Base-by-base conservation (phyloP, 2,113 vertebrate species). In the Enhydra lutris region DNA sequence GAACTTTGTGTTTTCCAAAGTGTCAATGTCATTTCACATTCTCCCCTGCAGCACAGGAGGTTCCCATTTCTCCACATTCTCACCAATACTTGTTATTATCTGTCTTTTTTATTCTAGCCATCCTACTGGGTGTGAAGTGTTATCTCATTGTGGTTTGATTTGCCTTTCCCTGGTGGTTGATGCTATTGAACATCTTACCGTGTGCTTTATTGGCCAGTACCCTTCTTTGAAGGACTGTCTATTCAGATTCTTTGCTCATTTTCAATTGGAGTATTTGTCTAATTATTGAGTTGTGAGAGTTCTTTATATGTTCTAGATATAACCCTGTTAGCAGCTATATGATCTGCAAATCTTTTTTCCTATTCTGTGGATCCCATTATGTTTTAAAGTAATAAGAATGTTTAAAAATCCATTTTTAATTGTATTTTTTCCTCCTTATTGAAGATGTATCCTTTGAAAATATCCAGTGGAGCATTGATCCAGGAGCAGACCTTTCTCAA, bases 381-480 rank as follows among this genome's bases (percentile, higher is more conserved):
- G 29, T 95, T 84, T 95, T 95, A 34, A 97, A 94, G 13, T 83
- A 50, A 69, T 92, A 24, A 89, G 63, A 94, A 84, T 79, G 95
- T 97, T 85, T 47, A 20, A 94, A 91, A 91, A 96, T 96, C 36
- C 91, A 6, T 81, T 97, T 98, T 97, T 76, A 95, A 92, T 95
- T 94, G 9, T 67, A 23, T 91, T 97, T 98, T 94, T 55, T 94
- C 3, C 13, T 23, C 59, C 84, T 97, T 90, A 29, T 93, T 76
- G 96, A 98, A 98, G 98, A 98, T 79, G 95, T 97, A 50, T 79
- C 98, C 52, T 97, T 98, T 95, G 99, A 99, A 99, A 99, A 99
- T 81, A 98, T 99, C 57, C 99, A 98, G 88, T 99, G 99, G 99
- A 99, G 99, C 98, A 34, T 99, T 74, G 99, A 99, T 97, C 99